Evolutionary conservation across 1,140 invertebrate species (phyloP).

Genomic region (Lepidurus apus): DNA sequence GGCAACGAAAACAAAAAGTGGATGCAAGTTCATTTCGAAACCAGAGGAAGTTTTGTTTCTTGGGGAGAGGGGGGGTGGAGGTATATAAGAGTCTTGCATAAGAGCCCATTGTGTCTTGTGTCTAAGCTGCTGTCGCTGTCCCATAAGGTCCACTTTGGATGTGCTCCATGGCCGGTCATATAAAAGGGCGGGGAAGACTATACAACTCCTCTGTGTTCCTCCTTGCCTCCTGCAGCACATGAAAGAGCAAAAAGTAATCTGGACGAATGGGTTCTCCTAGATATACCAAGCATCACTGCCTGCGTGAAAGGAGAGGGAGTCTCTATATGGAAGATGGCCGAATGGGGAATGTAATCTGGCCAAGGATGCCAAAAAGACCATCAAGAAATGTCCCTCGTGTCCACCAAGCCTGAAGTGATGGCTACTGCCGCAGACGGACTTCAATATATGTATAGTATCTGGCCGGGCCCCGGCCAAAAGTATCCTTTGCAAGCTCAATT

Average conservation of each 20-base stretch:
- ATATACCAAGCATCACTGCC: slow-evolving; percentile 17
- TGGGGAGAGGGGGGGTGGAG: neutral
- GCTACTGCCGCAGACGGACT: slow-evolving; percentile 16
- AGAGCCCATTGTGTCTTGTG: slow-evolving; percentile 16
- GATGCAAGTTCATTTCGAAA: neutral
- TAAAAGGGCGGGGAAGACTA: slow-evolving; percentile 3
- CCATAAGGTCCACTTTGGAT: slow-evolving; percentile 12
- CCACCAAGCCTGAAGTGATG: slow-evolving; percentile 20
- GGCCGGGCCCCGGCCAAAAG: neutral
- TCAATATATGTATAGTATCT: slow-evolving; percentile 20
- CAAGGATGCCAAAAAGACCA: slow-evolving; percentile 21
- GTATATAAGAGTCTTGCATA: slow-evolving; percentile 19
- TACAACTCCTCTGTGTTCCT: slow-evolving; percentile 9
- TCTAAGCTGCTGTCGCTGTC: slow-evolving; percentile 20
- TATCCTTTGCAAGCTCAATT: slow-evolving; percentile 22
- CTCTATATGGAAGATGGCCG: slow-evolving; percentile 21
- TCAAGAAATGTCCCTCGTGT: slow-evolving; percentile 21
- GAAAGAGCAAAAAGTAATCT: slow-evolving; percentile 22
- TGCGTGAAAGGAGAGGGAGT: slow-evolving; percentile 18
- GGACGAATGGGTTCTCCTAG: slow-evolving; percentile 18
- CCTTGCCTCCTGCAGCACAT: neutral
- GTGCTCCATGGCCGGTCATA: slow-evolving; percentile 17
- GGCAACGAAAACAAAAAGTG: neutral
- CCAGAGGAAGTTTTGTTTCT: neutral
- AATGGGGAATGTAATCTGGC: slow-evolving; percentile 21